A percentile compares a stretch with the other conserved stretches of the same genome.
Evolutionary conservation across 2,113 vertebrate species (phyloP).

Genomic region (Morone chrysops): DNA sequence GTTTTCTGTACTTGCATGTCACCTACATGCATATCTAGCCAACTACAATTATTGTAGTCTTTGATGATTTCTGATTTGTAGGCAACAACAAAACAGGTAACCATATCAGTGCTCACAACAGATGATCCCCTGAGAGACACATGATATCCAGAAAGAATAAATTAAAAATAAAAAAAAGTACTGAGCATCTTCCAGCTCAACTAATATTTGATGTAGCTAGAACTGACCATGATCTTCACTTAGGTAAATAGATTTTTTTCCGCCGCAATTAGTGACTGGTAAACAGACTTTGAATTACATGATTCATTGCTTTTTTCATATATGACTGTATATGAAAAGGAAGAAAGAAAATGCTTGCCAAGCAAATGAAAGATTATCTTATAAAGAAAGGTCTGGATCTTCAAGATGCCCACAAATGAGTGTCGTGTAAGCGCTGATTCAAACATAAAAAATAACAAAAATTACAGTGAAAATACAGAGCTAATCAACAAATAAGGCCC

Average conservation of each 20-base stretch:
- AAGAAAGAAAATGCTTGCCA: not conserved
- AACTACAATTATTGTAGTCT: slow-evolving; percentile 18
- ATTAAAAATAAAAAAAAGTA: too few relatives aligned
- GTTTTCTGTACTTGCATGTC: slow-evolving; percentile 2
- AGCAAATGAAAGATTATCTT: slow-evolving; percentile 37
- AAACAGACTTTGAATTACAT: too few relatives aligned
- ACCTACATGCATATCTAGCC: not conserved
- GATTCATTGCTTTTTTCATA: not conserved
- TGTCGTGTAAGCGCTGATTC: slow-evolving; percentile 19
- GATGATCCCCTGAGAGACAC: slow-evolving; percentile 17
- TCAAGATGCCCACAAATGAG: slow-evolving; percentile 33
- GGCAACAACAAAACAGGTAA: slow-evolving; percentile 28
- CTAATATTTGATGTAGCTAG: slow-evolving; percentile 35
- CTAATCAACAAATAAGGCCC: slow-evolving; percentile 25
- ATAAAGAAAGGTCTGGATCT: slow-evolving; percentile 42
- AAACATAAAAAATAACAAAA: slow-evolving; percentile 32
- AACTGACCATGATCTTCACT: slow-evolving; percentile 47
- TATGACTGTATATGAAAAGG: slow-evolving; percentile 3
- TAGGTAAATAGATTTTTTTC: not conserved
- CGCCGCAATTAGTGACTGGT: slow-evolving; percentile 30
- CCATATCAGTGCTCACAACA: slow-evolving; percentile 34
- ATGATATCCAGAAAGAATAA: slow-evolving; percentile 32
- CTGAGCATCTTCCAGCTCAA: slow-evolving; percentile 11
- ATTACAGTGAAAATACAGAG: slow-evolving; percentile 2
- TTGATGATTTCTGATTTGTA: slow-evolving; percentile 27